These are phyloP conservation scores for Vanessa cardui DNA, from an alignment of 2,888 invertebrate genomes.

Conservation along the genomic window DNA sequence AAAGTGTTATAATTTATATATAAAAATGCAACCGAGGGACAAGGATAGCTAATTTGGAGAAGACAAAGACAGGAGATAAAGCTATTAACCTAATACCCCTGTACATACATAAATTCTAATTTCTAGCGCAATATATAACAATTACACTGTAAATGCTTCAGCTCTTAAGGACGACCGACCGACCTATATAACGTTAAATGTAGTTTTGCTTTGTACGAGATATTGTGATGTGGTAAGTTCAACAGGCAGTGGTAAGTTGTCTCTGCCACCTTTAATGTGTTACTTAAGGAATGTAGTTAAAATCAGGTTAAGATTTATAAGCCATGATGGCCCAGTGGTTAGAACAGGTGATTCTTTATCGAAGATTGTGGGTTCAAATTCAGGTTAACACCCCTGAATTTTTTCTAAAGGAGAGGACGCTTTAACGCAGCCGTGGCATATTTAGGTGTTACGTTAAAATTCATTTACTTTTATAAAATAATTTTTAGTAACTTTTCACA, in stretches of 20 bases:
- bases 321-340: too few relatives aligned
- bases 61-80: conserved; percentile 25
- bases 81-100: conserved; percentile 31
- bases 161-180: conserved; percentile 45
- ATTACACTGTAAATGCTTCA: conserved; percentile 40
- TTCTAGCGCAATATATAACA: conserved; percentile 41
- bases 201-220: not conserved
- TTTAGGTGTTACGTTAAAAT: too few relatives aligned
- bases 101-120: conserved; percentile 42
- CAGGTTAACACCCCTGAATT: too few relatives aligned
- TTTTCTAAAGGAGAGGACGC: too few relatives aligned
- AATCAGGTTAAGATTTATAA: too few relatives aligned
- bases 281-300: too few relatives aligned
- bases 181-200: conserved; percentile 52
- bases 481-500: too few relatives aligned
- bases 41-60: conserved; percentile 13
- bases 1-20: not conserved
- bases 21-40: not conserved
- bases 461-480: too few relatives aligned
- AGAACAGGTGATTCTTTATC: too few relatives aligned
- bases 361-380: too few relatives aligned
- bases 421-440: too few relatives aligned
- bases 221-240: not conserved
- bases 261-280: not conserved
- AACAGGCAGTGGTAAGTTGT: not conserved